Conservation (phyloP, 2,113 vertebrate genomes). For the Dicentrarchus labrax region DNA sequence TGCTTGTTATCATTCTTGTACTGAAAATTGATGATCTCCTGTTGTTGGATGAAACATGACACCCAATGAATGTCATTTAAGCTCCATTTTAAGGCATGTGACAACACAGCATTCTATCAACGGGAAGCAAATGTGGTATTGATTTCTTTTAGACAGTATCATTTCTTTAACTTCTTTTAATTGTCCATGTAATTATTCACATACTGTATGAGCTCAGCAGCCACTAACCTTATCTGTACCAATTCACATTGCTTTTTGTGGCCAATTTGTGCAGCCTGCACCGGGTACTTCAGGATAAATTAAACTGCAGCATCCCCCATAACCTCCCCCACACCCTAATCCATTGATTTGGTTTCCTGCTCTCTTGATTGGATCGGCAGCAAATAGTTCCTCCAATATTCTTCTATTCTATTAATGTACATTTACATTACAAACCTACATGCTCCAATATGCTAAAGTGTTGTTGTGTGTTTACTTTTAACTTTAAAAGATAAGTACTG, state of each 20-base stretch:
- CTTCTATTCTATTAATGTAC: conserved; percentile 12
- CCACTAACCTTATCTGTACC: conserved; percentile 48
- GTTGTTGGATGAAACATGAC: conserved; percentile 29
- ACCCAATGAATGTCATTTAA: conserved; percentile 16
- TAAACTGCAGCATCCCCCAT: conserved; percentile 49
- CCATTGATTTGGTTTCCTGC: conserved; percentile 23
- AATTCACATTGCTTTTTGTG: conserved; percentile 52
- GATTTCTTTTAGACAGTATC: conserved; percentile 18
- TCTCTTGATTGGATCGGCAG: conserved; percentile 31
- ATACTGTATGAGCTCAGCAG: conserved; percentile 47
- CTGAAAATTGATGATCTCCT: conserved; percentile 43
- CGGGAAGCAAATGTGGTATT: conserved; percentile 16
- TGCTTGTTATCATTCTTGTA: conserved; percentile 43
- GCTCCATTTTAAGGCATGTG: conserved; percentile 1
- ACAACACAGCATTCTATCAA: conserved; percentile 10
- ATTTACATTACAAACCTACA: conserved; percentile 29
- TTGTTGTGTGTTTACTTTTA: background rate
- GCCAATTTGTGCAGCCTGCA: conserved; percentile 52
- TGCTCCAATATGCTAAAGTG: background rate
- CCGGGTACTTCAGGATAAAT: conserved; percentile 54
- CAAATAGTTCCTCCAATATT: conserved; percentile 17
- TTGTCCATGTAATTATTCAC: conserved; percentile 54
- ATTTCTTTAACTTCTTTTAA: conserved; percentile 10
- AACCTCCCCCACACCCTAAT: conserved; percentile 61
- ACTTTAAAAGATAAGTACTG: background rate